Percentiles rank a stretch among this genome's conserved stretches.
phyloP scores from a whole-genome alignment of 1,140 invertebrate species.

The Stenopsyche tienmushanensis region DNA sequence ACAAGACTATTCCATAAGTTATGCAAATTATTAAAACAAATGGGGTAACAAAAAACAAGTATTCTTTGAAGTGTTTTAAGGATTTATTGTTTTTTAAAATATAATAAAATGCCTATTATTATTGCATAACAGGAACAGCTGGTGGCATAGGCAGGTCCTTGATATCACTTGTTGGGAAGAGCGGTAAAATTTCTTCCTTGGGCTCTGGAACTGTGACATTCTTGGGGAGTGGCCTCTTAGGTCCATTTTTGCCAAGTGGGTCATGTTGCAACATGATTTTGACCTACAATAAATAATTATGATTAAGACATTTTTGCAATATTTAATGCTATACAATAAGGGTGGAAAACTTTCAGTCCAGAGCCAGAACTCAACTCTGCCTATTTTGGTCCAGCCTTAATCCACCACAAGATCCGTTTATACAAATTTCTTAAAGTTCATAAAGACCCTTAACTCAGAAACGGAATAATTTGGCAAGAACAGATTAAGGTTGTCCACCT shows the following conservation, averaged over 20 bases:
- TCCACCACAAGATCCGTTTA: too few species aligned
- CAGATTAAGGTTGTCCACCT: too few species aligned
- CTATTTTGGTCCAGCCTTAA: too few species aligned
- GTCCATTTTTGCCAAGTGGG: slow-evolving; percentile 94
- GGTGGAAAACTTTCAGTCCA: too few species aligned
- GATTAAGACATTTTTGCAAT: slow-evolving; percentile 4
- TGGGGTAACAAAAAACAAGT: too few species aligned
- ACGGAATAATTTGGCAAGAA: too few species aligned
- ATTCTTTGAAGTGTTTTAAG: neutral
- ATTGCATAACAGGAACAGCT: slow-evolving; percentile 43
- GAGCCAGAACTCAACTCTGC: too few species aligned
- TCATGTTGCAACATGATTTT: slow-evolving; percentile 99
- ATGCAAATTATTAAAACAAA: too few species aligned
- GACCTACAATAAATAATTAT: slow-evolving; percentile 58
- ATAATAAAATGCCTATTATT: slow-evolving; percentile 15
- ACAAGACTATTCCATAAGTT: too few species aligned
- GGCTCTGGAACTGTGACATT: slow-evolving; percentile 94
- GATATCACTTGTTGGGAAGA: slow-evolving; percentile 64
- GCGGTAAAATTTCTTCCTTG: slow-evolving; percentile 76
- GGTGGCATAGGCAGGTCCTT: slow-evolving; percentile 56
- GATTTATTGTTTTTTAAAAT: neutral
- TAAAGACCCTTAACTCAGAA: too few species aligned
- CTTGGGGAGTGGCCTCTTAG: slow-evolving; percentile 95
- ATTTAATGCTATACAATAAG: too few species aligned
- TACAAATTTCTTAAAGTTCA: too few species aligned